Percentiles rank a stretch among this genome's conserved stretches.
Evolutionary conservation across 2,888 invertebrate genomes (phyloP).

Genomic region (Phrixothrix hirtus): DNA sequence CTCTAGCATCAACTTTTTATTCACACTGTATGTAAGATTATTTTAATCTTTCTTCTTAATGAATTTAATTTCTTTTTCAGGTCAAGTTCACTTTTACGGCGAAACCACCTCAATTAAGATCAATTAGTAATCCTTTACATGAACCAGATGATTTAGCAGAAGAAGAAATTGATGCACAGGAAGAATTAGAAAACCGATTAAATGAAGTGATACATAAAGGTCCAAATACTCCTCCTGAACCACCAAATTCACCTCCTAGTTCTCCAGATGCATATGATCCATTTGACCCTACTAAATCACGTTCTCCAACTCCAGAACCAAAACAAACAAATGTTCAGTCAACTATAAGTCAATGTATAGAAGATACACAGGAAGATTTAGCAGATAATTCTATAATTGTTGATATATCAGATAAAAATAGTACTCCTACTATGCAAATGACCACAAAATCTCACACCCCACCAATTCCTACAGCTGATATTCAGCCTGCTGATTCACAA

Average conservation of each 20-base stretch:
- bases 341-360: slow-evolving; percentile 24
- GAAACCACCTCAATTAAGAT: slow-evolving; percentile 60
- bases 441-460: slow-evolving; percentile 48
- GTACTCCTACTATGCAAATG: slow-evolving; percentile 29
- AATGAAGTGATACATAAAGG: slow-evolving; percentile 60
- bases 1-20: no score
- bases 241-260: slow-evolving; percentile 68
- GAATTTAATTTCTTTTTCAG: no score
- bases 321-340: slow-evolving; percentile 31
- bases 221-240: slow-evolving; percentile 73
- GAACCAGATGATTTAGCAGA: slow-evolving; percentile 61
- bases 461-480: slow-evolving; percentile 47
- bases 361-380: slow-evolving; percentile 35
- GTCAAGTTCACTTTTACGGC: slow-evolving; percentile 65
- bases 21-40: no score
- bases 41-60: no score
- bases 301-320: slow-evolving; percentile 65
- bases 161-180: slow-evolving; percentile 40
- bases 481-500: slow-evolving; percentile 56
- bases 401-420: slow-evolving; percentile 42
- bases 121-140: slow-evolving; percentile 64
- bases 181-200: slow-evolving; percentile 40
- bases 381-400: slow-evolving; percentile 27
- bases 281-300: slow-evolving; percentile 86
- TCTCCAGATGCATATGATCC: slow-evolving; percentile 88